A percentile compares a stretch with the other conserved stretches of the same genome.
Conservation (phyloP, 2,888 invertebrate genomes). For the Microctonus brassicae region DNA sequence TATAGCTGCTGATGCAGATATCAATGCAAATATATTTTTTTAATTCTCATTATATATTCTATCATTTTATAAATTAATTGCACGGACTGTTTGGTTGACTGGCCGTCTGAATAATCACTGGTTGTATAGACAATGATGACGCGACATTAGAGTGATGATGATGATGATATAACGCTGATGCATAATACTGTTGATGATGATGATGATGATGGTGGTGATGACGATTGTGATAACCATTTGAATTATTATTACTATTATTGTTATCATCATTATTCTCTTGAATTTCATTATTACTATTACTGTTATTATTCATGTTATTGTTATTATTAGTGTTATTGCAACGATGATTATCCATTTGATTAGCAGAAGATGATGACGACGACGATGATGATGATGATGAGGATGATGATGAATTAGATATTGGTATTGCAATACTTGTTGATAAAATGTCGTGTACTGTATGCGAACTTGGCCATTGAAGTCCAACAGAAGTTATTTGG, state of each 20-base stretch:
- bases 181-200: conserved; percentile 63
- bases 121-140: conserved; percentile 51
- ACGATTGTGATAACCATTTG: conserved; percentile 46
- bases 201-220: conserved; percentile 37
- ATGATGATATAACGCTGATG: conserved; percentile 65
- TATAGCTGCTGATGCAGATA: too few species aligned
- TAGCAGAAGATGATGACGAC: conserved; percentile 44
- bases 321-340: conserved; percentile 34
- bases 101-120: conserved; percentile 57
- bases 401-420: conserved; percentile 6
- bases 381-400: conserved; percentile 45
- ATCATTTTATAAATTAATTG: conserved; percentile 46
- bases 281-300: conserved; percentile 41
- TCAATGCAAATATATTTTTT: too few species aligned
- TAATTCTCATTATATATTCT: neutral
- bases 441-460: conserved; percentile 67
- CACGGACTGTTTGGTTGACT: conserved; percentile 62
- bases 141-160: conserved; percentile 56
- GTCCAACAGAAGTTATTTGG: conserved; percentile 70
- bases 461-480: conserved; percentile 67
- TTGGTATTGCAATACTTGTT: conserved; percentile 52
- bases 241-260: conserved; percentile 34
- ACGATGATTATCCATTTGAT: conserved; percentile 36
- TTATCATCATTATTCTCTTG: conserved; percentile 30
- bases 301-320: conserved; percentile 40